phyloP scores from a whole-genome alignment of 2,113 vertebrate genomes.

The Brachyhypopomus gauderio region DNA sequence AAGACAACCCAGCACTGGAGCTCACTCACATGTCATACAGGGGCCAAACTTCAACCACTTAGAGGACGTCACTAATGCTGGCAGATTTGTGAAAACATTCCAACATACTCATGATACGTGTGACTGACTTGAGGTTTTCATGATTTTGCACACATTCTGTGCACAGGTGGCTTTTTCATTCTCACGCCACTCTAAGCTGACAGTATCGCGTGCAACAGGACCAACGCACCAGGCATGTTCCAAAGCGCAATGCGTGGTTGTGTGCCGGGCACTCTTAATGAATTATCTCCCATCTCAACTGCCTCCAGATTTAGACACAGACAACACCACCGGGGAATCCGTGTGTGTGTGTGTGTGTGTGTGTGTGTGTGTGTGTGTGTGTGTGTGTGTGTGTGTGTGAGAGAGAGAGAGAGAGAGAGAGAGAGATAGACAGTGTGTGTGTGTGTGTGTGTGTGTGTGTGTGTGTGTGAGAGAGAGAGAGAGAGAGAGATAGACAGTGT shows the following conservation, averaged over 20 bases:
- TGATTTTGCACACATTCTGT: constrained; percentile 5
- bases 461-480: too few species aligned
- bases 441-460: too few species aligned
- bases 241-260: neutral
- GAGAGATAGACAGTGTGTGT: too few species aligned
- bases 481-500: too few species aligned
- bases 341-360: neutral
- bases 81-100: constrained; percentile 12
- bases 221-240: neutral
- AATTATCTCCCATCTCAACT: constrained; percentile 11
- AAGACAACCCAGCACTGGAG: neutral
- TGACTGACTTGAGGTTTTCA: constrained; percentile 6
- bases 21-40: neutral
- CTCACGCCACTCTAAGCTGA: constrained; percentile 13
- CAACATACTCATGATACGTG: neutral
- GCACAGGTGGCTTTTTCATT: neutral
- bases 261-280: neutral
- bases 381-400: too few species aligned
- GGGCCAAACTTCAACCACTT: neutral
- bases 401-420: neutral
- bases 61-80: neutral
- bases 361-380: neutral
- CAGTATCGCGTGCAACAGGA: neutral
- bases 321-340: neutral
- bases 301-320: constrained; percentile 33